Evolutionary conservation across 2,113 vertebrate species (phyloP), one percentile per base, ranked within the genome.

Genomic region (Lamprologus lemairii): DNA sequence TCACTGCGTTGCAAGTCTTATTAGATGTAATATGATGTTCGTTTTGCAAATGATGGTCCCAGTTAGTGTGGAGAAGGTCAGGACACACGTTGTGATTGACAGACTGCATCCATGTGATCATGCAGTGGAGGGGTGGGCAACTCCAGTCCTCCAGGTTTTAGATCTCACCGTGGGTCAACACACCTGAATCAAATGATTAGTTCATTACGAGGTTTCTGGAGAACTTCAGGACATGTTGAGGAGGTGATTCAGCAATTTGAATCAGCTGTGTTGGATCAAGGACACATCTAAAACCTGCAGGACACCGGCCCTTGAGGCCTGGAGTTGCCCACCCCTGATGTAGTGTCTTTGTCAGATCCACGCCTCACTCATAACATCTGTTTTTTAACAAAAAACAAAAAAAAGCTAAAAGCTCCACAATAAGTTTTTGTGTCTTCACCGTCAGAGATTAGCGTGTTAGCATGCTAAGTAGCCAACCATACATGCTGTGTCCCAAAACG

Each of bases 161-260:
- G 16, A 19, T 33, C 16, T 33, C 9, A 60, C 16, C 0, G 0
- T 60, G 58, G 9, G 28, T 60, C 58, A 33, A 19, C 58, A 60
- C 58, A 33, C 28, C 28, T 3, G 57, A 60, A 60, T 60, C 57
- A 10, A 17, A 60, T 33, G 8, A 60, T 60, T 10, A 33, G 57
- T 3, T 60, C 16, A 33, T 60, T 1, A 4, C 57, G 1, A 60
- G 26, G 1, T 1, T 0, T 60, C 57, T 33, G 58, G 5, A 60
- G 57, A 60, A 10, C 5, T 0, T 1, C 57, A 60, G 0, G 57
- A 33, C 28, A 2, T 58, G 53, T 1, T 55, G 11, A 55, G 53
- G 53, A 0, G 54, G 55, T 31, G 13, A 58, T 28, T 58, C 3
- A 2, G 55, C 55, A 2, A 58, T 58, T 58, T 58, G 1, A 58